phyloP scores from a whole-genome alignment of 2,797 vertebrate species.

The Furcifer pardalis region DNA sequence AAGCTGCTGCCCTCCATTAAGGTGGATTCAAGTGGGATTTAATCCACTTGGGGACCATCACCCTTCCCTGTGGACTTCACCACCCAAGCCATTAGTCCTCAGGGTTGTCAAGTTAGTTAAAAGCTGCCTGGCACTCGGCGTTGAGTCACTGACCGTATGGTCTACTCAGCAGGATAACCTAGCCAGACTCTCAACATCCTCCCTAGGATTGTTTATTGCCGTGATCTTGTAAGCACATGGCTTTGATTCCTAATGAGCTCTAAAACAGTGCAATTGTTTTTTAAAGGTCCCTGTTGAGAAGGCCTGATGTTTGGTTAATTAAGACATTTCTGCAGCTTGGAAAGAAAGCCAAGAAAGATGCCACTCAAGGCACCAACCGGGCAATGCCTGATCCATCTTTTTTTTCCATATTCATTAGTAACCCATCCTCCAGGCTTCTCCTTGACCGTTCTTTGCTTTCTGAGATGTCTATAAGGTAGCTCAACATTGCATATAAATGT shows the following conservation, averaged over 20 bases:
- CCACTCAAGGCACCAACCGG: background rate
- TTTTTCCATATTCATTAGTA: background rate
- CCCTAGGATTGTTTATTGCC: slow-evolving; percentile 57
- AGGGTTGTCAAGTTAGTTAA: too few relatives aligned
- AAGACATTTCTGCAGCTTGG: slow-evolving; percentile 65
- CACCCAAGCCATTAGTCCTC: too few relatives aligned
- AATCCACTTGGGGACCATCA: too few relatives aligned
- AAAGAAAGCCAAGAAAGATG: slow-evolving; percentile 53
- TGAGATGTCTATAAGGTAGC: slow-evolving; percentile 10
- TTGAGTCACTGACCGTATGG: too few relatives aligned
- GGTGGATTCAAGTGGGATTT: too few relatives aligned
- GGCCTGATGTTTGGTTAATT: slow-evolving; percentile 71
- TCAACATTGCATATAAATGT: slow-evolving; percentile 12
- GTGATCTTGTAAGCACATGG: slow-evolving; percentile 55
- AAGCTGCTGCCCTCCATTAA: too few relatives aligned
- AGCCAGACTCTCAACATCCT: slow-evolving; percentile 48
- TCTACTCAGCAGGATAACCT: too few relatives aligned
- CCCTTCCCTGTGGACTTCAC: too few relatives aligned
- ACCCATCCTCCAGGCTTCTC: slow-evolving; percentile 12
- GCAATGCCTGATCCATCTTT: background rate
- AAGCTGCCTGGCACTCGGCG: too few relatives aligned
- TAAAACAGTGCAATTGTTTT: slow-evolving; percentile 66
- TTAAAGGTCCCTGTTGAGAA: slow-evolving; percentile 68
- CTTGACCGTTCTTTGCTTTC: background rate
- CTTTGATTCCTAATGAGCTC: slow-evolving; percentile 49